Percentiles rank a stretch among this genome's conserved stretches.
Evolutionary conservation across 2,888 invertebrate species (phyloP).

Genomic region (Drosophila demipolita): DNA sequence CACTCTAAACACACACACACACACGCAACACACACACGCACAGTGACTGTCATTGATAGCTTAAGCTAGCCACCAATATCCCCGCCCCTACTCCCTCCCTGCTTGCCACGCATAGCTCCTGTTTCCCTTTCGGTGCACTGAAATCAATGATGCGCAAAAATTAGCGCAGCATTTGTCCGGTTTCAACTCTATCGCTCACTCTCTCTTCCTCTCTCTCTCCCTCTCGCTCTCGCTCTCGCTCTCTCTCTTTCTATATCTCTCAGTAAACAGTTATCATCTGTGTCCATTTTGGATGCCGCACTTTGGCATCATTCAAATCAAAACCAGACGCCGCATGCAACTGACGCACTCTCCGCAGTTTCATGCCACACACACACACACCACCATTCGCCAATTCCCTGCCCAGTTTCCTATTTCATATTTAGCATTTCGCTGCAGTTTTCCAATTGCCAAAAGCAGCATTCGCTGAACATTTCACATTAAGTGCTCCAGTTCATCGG

Average conservation of each 20-base stretch:
- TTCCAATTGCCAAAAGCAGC: slow-evolving; percentile 40
- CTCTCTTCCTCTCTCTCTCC: not conserved
- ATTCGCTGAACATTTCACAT: slow-evolving; percentile 50
- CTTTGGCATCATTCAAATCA: slow-evolving; percentile 78
- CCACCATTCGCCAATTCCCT: not conserved
- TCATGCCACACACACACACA: no score
- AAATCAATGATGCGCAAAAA: slow-evolving; percentile 78
- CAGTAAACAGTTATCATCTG: slow-evolving; percentile 15
- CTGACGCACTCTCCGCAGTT: slow-evolving; percentile 6
- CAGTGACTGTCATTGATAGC: slow-evolving; percentile 71
- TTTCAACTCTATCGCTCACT: slow-evolving; percentile 6
- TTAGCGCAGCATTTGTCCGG: slow-evolving; percentile 69
- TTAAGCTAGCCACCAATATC: slow-evolving; percentile 10
- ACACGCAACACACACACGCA: slow-evolving; percentile 21
- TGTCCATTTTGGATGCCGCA: slow-evolving; percentile 45
- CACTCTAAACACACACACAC: slow-evolving; percentile 5
- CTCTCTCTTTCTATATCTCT: not conserved
- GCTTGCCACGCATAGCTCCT: not conserved
- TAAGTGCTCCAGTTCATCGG: slow-evolving; percentile 55
- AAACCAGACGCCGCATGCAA: slow-evolving; percentile 66
- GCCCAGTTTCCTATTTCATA: not conserved
- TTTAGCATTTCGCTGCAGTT: slow-evolving; percentile 13
- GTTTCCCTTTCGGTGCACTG: slow-evolving; percentile 24
- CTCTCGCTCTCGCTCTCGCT: accelerated
- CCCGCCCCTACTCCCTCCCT: not conserved